Base-by-base conservation (phyloP, 2,888 invertebrate species). In the Gymnoscelis rufifasciata region DNA sequence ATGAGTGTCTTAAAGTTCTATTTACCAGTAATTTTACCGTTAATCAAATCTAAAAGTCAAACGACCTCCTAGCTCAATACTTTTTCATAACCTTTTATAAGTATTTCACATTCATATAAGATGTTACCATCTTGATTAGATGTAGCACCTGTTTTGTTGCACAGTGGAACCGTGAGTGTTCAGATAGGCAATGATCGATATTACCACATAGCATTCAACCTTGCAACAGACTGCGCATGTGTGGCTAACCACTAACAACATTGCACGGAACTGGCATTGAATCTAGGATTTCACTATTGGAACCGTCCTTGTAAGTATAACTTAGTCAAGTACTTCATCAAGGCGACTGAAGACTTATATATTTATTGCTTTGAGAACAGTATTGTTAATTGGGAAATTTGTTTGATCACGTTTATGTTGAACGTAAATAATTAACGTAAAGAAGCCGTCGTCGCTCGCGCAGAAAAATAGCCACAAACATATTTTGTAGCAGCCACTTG, bases 181-280 rank as follows among this genome's bases (percentile, higher is more conserved):
- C 43, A 49, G 46, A 42, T 39, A 43, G 48, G 19, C 26, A 41
- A 45, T 42, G 45, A 50, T 50, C 50, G 50, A 50, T 50, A 42
- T 45, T 42, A 45, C 38, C 42, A 42, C 50, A 44, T 47, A 29
- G 35, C 35, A 48, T 47, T 48, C 29, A 47, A 53, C 51, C 50
- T 51, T 39, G 53, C 47, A 52, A 43, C 35, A 10, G 38, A 29
- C 43, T 45, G 45, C 47, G 54, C 50, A 50, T 55, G 47, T 50
- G 50, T 46, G 50, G 45, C 50, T 45, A 44, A 49, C 43, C 49
- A 42, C 45, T 49, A 45, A 42, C 48, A 51, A 46, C 41, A 43
- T 33, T 48, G 46, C 37, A 40, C 24, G 43, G 47, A 40, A 33
- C 27, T 53, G 53, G 53, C 56, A 51, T 51, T 56, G 53, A 51